These are phyloP conservation scores for Origma solitaria DNA, from an alignment of 2,113 vertebrate genomes.

Conservation along the genomic window DNA sequence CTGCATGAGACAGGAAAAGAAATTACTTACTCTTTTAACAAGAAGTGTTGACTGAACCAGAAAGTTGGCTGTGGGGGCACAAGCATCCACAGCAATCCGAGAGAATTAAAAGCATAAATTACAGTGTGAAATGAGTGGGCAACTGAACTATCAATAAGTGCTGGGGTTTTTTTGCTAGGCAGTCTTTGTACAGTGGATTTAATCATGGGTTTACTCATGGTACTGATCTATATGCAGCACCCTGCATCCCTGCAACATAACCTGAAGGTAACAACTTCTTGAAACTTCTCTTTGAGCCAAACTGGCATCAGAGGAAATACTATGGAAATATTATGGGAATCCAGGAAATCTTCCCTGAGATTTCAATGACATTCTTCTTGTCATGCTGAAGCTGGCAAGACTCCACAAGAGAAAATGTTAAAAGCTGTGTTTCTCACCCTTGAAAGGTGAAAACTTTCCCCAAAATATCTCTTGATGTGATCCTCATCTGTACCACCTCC, in stretches of 20 bases:
- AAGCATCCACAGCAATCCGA: background rate
- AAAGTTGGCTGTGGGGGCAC: background rate
- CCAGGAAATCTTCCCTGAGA: background rate
- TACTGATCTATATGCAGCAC: background rate
- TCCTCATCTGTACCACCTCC: background rate
- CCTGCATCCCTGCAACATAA: background rate
- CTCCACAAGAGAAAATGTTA: background rate
- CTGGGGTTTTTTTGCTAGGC: background rate
- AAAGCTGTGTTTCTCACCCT: background rate
- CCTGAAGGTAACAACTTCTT: background rate
- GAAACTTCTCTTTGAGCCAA: background rate
- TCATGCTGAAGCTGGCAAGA: background rate
- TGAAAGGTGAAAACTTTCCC: background rate
- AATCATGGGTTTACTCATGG: background rate
- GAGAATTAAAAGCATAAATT: conserved; percentile 23
- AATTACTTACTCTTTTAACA: background rate
- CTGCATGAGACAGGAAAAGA: conserved; percentile 68
- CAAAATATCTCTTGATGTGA: background rate
- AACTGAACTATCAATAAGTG: background rate
- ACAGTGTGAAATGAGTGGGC: background rate
- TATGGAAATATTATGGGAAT: background rate
- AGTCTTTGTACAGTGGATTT: background rate
- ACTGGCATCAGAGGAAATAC: background rate
- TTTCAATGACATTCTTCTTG: background rate
- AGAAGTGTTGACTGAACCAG: background rate